Conservation (phyloP, 2,888 invertebrate species). For the Branchellion lobata region DNA sequence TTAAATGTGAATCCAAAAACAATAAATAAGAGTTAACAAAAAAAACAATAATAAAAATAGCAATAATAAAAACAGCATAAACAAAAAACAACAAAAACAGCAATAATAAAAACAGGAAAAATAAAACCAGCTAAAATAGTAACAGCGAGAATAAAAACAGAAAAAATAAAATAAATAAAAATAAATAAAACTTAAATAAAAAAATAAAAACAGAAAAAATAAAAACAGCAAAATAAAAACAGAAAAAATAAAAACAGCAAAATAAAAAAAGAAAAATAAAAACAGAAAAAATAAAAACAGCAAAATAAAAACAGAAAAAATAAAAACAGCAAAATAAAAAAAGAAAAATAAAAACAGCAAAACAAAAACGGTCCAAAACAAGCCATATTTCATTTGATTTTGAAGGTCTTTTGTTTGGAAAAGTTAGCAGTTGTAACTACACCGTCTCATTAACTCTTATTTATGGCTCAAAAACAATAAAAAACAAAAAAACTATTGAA, state of each 20-base stretch:
- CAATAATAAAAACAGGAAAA: not conserved
- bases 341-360: not conserved
- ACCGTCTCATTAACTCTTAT: too few relatives aligned
- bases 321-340: not conserved
- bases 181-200: not conserved
- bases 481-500: too few relatives aligned
- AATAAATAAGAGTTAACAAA: not conserved
- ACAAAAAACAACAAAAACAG: not conserved
- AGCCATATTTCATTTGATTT: too few relatives aligned
- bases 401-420: too few relatives aligned
- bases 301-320: not conserved
- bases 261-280: not conserved
- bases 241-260: not conserved
- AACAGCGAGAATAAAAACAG: too few relatives aligned
- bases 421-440: too few relatives aligned
- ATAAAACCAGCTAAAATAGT: too few relatives aligned
- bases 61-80: not conserved
- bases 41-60: not conserved
- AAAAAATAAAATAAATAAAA: not conserved
- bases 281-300: not conserved
- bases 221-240: not conserved
- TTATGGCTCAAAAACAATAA: too few relatives aligned
- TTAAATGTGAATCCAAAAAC: too few relatives aligned
- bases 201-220: not conserved
- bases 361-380: too few relatives aligned